Evolutionary conservation across 64 coral and sea anemone species (phyloP).

Genomic region (Porites lutea): DNA sequence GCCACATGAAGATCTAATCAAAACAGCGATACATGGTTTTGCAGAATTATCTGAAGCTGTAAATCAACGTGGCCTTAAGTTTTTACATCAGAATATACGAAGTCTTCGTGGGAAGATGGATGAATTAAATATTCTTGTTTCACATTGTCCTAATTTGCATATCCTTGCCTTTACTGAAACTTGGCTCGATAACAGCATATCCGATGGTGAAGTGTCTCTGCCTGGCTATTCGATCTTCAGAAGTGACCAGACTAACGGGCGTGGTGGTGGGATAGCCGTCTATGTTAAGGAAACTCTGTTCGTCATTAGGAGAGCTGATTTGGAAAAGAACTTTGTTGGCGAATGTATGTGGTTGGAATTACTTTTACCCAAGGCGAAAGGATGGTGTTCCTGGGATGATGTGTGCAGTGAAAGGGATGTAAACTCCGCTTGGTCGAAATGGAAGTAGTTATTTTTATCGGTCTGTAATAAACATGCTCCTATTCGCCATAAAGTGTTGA

Average conservation of each 20-base stretch:
- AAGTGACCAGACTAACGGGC: constrained; percentile 31
- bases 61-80: constrained; percentile 33
- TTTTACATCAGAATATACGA: constrained; percentile 24
- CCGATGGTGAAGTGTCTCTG: constrained; percentile 37
- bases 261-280: too few species aligned
- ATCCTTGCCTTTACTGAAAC: constrained; percentile 46
- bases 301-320: background rate
- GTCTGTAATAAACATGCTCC: too few species aligned
- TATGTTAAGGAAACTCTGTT: background rate
- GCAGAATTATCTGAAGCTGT: background rate
- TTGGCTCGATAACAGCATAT: background rate
- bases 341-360: too few species aligned
- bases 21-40: background rate
- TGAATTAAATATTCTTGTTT: constrained; percentile 53
- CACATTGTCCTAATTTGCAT: constrained; percentile 45
- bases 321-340: background rate
- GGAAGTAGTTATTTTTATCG: too few species aligned
- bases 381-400: too few species aligned
- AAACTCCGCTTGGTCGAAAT: too few species aligned
- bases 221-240: constrained; percentile 61
- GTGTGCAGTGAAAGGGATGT: too few species aligned
- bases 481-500: too few species aligned
- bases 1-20: background rate
- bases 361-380: constrained; percentile 1
- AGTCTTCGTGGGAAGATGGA: constrained; percentile 40